Evolutionary conservation across 2,797 vertebrate species (phyloP).

Genomic region (Perodicticus potto): DNA sequence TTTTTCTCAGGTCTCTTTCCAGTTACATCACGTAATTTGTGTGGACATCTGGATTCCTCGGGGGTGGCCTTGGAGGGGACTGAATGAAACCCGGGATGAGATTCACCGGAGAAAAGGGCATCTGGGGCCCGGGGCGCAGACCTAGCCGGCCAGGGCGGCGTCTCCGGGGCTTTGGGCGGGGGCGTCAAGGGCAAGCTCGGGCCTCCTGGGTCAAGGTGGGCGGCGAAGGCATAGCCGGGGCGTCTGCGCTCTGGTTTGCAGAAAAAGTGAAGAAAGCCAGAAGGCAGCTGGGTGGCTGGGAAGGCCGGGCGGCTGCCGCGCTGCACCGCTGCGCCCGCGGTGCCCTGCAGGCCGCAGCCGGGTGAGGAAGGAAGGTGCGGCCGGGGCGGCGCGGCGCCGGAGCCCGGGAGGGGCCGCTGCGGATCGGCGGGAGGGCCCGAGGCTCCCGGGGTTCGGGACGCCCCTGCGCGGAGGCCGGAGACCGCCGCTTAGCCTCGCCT

Average conservation of each 20-base stretch:
- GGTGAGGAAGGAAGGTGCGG: background rate
- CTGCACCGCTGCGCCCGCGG: rapidly evolving
- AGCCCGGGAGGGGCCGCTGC: background rate
- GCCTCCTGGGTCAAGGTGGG: background rate
- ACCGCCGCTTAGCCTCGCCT: conserved; percentile 73
- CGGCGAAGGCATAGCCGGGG: background rate
- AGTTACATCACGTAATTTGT: background rate
- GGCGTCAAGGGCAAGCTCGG: background rate
- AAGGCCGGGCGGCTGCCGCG: background rate
- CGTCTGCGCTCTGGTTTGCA: background rate
- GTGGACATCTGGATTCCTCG: background rate
- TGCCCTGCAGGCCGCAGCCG: background rate
- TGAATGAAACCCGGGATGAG: background rate
- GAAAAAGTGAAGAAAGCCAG: background rate
- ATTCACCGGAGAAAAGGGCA: background rate
- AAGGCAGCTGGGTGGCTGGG: background rate
- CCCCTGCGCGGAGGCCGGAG: background rate
- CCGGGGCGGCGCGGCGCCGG: no score
- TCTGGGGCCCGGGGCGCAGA: background rate
- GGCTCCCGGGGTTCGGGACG: background rate
- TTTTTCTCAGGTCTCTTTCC: background rate
- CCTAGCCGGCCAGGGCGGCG: background rate
- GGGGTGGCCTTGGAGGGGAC: background rate
- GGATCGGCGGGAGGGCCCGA: background rate
- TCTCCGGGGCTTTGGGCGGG: background rate